phyloP scores from a whole-genome alignment of 2,797 vertebrate species.

The Gadopsis marmoratus region DNA sequence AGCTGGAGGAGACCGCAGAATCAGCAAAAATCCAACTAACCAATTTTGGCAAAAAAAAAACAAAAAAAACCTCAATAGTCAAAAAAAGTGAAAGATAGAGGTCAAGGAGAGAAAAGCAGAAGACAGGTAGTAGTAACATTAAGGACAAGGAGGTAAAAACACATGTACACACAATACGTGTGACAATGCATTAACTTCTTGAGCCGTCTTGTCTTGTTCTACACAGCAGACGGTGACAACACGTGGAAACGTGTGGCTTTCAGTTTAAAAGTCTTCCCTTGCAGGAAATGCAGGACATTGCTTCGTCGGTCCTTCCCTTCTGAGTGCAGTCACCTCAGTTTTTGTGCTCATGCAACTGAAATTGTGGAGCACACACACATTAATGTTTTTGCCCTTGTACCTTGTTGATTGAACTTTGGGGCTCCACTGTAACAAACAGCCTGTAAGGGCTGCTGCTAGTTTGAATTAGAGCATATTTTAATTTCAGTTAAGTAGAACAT shows the following conservation, averaged over 20 bases:
- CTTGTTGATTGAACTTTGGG: conserved; percentile 3
- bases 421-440: neutral
- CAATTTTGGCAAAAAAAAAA: neutral
- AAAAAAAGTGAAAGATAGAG: neutral
- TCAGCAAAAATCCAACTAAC: neutral
- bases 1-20: neutral
- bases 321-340: neutral
- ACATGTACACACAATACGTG: neutral
- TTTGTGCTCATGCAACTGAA: neutral
- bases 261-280: neutral
- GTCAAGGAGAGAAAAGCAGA: neutral
- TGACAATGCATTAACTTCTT: neutral
- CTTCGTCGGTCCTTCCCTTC: neutral
- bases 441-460: neutral
- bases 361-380: neutral
- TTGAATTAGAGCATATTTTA: neutral
- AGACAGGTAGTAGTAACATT: neutral
- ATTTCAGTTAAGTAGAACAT: conserved; percentile 19
- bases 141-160: neutral
- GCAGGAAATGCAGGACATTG: neutral
- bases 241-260: neutral
- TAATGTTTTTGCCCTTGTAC: neutral
- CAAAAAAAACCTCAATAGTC: neutral
- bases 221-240: neutral
- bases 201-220: neutral